Conservation (phyloP, 2,888 invertebrate species). For the Thereva nobilitata region DNA sequence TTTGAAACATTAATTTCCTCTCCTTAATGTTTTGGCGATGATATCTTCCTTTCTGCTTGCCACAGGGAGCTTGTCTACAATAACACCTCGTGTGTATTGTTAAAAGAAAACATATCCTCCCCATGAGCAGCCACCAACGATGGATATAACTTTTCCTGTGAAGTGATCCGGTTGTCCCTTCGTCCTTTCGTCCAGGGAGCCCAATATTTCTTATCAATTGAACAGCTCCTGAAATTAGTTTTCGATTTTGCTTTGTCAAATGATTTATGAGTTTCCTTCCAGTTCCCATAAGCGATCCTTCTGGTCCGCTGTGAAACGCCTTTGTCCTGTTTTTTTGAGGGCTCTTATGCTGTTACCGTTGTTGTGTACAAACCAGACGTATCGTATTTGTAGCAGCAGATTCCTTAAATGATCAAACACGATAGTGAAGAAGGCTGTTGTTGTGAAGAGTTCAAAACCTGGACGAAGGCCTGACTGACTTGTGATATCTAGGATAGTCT, state of each 20-base stretch:
- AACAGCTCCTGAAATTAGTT: slow-evolving; percentile 31
- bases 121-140: not conserved
- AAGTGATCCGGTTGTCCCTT: slow-evolving; percentile 28
- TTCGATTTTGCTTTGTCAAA: slow-evolving; percentile 35
- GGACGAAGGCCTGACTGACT: too few species aligned
- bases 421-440: too few species aligned
- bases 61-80: slow-evolving; percentile 1
- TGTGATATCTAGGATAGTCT: too few species aligned
- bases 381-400: too few species aligned
- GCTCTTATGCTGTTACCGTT: too few species aligned
- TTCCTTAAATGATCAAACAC: too few species aligned
- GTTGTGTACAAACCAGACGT: too few species aligned
- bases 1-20: slow-evolving; percentile 30
- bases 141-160: slow-evolving; percentile 21
- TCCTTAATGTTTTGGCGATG: not conserved
- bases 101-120: not conserved
- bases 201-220: slow-evolving; percentile 34
- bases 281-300: slow-evolving; percentile 6
- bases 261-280: slow-evolving; percentile 31
- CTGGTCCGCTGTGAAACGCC: not conserved
- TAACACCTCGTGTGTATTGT: not conserved
- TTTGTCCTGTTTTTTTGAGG: too few species aligned
- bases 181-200: slow-evolving; percentile 19
- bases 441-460: too few species aligned
- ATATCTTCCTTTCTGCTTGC: slow-evolving; percentile 21